Evolutionary conservation across 2,888 invertebrate species (phyloP).

Genomic region (Zygothrica quintamaculata): DNA sequence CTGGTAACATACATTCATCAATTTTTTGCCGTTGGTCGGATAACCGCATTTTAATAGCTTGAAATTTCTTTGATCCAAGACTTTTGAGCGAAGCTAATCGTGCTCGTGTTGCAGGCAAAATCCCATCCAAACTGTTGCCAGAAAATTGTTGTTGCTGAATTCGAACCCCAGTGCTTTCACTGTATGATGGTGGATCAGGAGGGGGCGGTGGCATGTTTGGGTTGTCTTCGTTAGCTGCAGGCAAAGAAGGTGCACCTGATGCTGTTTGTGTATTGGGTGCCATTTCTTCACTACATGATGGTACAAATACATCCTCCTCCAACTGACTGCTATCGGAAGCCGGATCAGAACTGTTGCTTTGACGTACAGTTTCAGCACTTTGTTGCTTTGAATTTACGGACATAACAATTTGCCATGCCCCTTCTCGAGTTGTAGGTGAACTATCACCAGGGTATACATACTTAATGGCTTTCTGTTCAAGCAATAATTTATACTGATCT

Average conservation of each 20-base stretch:
- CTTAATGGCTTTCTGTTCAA: constrained; percentile 91
- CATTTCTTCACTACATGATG: constrained; percentile 65
- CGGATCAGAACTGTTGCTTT: constrained; percentile 82
- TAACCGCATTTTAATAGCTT: constrained; percentile 87
- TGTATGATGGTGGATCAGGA: constrained; percentile 73
- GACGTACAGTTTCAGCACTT: constrained; percentile 46
- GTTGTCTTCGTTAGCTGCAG: constrained; percentile 22
- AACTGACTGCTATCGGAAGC: constrained; percentile 81
- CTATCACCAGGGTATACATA: constrained; percentile 88
- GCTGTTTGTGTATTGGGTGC: constrained; percentile 44
- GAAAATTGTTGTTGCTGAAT: constrained; percentile 72
- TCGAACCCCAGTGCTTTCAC: constrained; percentile 57
- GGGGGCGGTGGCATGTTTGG: constrained; percentile 28
- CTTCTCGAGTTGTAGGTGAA: constrained; percentile 81
- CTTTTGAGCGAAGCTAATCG: constrained; percentile 88
- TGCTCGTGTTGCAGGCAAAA: constrained; percentile 85
- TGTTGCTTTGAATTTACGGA: constrained; percentile 75
- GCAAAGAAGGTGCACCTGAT: constrained; percentile 1
- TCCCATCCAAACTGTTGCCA: constrained; percentile 62
- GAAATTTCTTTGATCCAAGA: constrained; percentile 89
- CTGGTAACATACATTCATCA: constrained; percentile 82
- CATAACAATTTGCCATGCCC: constrained; percentile 84
- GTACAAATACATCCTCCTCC: constrained; percentile 81
- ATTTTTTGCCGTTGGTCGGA: constrained; percentile 84
- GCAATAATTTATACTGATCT: constrained; percentile 92